phyloP scores from a whole-genome alignment of 2,113 vertebrate genomes.

The Cryptomyrus ogoouensis region DNA sequence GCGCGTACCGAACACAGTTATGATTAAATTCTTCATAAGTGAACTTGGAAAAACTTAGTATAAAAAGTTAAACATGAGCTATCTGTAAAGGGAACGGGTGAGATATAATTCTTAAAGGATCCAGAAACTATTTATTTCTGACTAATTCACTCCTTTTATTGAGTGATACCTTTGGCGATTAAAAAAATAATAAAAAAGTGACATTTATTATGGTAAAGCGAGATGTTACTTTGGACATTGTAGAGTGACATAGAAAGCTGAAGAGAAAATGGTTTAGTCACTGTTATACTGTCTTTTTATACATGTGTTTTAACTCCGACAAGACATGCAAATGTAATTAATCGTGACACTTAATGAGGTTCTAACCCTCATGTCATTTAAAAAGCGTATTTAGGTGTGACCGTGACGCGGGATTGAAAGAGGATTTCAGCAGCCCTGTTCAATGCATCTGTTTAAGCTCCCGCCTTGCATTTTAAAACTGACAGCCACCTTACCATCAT shows the following conservation, averaged over 20 bases:
- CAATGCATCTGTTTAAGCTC: conserved; percentile 67
- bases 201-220: not conserved
- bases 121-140: not conserved
- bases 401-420: conserved; percentile 27
- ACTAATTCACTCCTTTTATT: not conserved
- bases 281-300: not conserved
- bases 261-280: not conserved
- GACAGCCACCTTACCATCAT: not conserved
- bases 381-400: conserved; percentile 33
- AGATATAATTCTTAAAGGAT: not conserved
- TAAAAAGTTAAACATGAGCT: not conserved
- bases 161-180: not conserved
- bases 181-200: not conserved
- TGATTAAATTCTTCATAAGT: not conserved
- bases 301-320: not conserved
- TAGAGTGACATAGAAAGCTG: not conserved
- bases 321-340: conserved; percentile 18
- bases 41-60: not conserved
- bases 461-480: conserved; percentile 57
- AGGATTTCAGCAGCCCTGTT: conserved; percentile 51
- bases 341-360: conserved; percentile 29
- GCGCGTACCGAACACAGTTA: not conserved
- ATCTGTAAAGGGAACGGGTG: not conserved
- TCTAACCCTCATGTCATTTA: conserved; percentile 27
- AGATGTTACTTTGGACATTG: not conserved